A percentile compares a stretch with the other conserved stretches of the same genome.
Evolutionary conservation across 1,140 invertebrate genomes (phyloP).

Genomic region (Eumaeus atala): DNA sequence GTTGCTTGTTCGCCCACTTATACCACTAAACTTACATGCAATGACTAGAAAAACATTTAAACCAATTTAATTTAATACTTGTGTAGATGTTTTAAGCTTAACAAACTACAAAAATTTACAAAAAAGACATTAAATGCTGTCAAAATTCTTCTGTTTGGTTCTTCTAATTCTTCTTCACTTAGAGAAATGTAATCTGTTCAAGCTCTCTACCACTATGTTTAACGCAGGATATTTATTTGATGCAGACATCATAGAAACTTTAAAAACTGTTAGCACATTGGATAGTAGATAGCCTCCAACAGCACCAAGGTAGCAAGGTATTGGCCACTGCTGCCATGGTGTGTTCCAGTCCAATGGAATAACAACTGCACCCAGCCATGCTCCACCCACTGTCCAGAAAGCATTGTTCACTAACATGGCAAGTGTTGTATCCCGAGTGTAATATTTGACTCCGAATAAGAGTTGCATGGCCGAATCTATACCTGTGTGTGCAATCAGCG

Average conservation of each 20-base stretch:
- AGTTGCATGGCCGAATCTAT: conserved; percentile 73
- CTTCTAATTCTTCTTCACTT: conserved; percentile 29
- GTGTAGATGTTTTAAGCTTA: too few relatives aligned
- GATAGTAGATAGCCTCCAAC: conserved; percentile 77
- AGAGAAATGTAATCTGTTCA: conserved; percentile 45
- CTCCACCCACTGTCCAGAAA: conserved; percentile 81
- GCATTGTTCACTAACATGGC: conserved; percentile 77
- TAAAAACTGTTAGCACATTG: conserved; percentile 74
- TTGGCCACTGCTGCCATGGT: conserved; percentile 90
- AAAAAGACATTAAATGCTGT: too few relatives aligned
- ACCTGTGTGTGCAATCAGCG: conserved; percentile 77
- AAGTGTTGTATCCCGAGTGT: conserved; percentile 70
- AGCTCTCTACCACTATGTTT: conserved; percentile 43
- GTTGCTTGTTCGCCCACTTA: too few relatives aligned
- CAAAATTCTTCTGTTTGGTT: too few relatives aligned
- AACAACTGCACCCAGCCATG: conserved; percentile 90
- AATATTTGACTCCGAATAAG: conserved; percentile 69
- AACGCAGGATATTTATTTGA: conserved; percentile 47
- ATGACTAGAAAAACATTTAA: too few relatives aligned
- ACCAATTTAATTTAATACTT: too few relatives aligned
- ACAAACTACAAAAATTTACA: too few relatives aligned
- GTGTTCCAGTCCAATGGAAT: conserved; percentile 95
- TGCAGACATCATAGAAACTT: conserved; percentile 47
- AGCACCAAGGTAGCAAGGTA: conserved; percentile 83
- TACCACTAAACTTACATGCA: too few relatives aligned